These are phyloP conservation scores for Danaus plexippus DNA, from an alignment of 1,140 invertebrate genomes.

Conservation along the genomic window DNA sequence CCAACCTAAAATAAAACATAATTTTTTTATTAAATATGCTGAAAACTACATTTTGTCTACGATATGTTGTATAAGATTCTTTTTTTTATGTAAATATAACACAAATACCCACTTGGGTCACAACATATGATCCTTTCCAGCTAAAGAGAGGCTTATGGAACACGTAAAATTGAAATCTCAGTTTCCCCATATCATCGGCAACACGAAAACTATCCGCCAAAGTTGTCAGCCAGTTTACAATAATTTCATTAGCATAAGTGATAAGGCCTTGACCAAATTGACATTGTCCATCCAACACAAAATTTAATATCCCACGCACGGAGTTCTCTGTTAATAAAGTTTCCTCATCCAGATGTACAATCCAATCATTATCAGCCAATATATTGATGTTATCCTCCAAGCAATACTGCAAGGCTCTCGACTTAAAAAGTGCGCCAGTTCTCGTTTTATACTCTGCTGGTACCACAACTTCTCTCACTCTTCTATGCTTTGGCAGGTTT, in stretches of 20 bases:
- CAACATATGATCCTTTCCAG: constrained; percentile 98
- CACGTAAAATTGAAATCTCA: constrained; percentile 92
- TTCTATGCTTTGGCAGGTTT: constrained; percentile 79
- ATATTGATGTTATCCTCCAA: constrained; percentile 93
- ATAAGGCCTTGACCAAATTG: constrained; percentile 98
- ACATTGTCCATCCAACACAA: constrained; percentile 94
- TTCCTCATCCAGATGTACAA: constrained; percentile 98
- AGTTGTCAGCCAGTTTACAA: constrained; percentile 98
- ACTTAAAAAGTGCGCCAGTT: constrained; percentile 94
- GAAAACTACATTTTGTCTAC: not conserved
- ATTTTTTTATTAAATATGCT: not conserved
- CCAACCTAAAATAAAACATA: constrained; percentile 76
- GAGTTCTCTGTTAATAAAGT: constrained; percentile 95
- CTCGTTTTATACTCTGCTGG: constrained; percentile 89
- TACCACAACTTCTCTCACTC: constrained; percentile 89
- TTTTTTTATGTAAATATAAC: constrained; percentile 8
- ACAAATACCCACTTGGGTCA: constrained; percentile 82
- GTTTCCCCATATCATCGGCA: constrained; percentile 96
- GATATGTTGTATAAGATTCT: not conserved
- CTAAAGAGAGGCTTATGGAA: constrained; percentile 97
- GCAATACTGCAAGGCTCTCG: constrained; percentile 95
- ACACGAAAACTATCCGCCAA: constrained; percentile 97
- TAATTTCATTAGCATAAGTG: constrained; percentile 96
- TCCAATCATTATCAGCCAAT: constrained; percentile 93
- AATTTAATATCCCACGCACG: constrained; percentile 93